These are phyloP conservation scores for Schmidtea mediterranea DNA, from an alignment of 1,140 invertebrate species.

Conservation along the genomic window DNA sequence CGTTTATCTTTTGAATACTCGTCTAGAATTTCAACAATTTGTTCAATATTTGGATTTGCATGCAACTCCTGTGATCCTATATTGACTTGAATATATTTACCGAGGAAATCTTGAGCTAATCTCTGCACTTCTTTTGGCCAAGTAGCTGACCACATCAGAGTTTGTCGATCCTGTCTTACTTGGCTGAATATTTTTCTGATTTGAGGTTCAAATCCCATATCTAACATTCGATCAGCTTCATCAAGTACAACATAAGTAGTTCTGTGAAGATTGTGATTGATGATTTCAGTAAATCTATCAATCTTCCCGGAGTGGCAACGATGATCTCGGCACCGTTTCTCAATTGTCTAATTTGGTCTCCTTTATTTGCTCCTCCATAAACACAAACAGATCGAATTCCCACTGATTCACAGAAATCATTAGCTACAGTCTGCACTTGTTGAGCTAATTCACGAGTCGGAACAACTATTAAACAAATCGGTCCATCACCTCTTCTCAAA, in stretches of 20 bases:
- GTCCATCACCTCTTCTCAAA: slow-evolving; percentile 52
- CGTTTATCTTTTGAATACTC: slow-evolving; percentile 26
- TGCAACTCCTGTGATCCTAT: slow-evolving; percentile 66
- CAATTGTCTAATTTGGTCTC: slow-evolving; percentile 51
- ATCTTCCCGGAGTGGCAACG: slow-evolving; percentile 55
- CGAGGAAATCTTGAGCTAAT: slow-evolving; percentile 71
- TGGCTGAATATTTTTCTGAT: slow-evolving; percentile 34
- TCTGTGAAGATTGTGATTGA: slow-evolving; percentile 52
- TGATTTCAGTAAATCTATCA: slow-evolving; percentile 77
- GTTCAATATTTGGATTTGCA: slow-evolving; percentile 85
- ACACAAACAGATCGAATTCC: slow-evolving; percentile 64
- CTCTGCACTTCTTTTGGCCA: slow-evolving; percentile 85
- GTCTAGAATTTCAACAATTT: slow-evolving; percentile 71
- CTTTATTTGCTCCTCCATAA: slow-evolving; percentile 79
- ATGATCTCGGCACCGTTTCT: slow-evolving; percentile 32
- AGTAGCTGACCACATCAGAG: slow-evolving; percentile 89
- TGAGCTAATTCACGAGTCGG: slow-evolving; percentile 80
- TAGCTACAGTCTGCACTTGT: slow-evolving; percentile 72
- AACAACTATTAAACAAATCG: slow-evolving; percentile 58
- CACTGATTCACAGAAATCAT: slow-evolving; percentile 55
- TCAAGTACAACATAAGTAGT: slow-evolving; percentile 82
- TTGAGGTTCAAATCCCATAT: slow-evolving; percentile 97
- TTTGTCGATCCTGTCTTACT: slow-evolving; percentile 53
- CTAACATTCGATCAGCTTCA: slow-evolving; percentile 93
- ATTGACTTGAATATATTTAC: slow-evolving; percentile 66